A percentile compares a stretch with the other conserved stretches of the same genome.
phyloP scores from a whole-genome alignment of 2,797 vertebrate species.

The Semotilus atromaculatus region DNA sequence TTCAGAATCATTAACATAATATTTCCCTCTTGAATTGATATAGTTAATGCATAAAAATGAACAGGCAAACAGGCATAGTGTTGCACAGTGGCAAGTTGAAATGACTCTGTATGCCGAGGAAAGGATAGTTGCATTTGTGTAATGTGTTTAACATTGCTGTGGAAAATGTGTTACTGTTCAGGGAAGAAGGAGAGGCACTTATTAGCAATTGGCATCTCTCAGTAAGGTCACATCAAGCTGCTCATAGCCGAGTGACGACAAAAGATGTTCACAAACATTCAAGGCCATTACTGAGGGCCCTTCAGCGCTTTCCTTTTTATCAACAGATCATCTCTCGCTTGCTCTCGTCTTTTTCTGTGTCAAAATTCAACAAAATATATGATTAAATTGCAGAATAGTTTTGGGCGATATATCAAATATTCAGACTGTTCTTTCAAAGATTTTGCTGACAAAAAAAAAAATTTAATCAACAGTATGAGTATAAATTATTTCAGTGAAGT shows the following conservation, averaged over 20 bases:
- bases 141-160: constrained; percentile 28
- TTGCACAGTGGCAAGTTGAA: background rate
- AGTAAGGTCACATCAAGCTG: constrained; percentile 20
- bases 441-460: background rate
- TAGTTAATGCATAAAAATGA: background rate
- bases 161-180: constrained; percentile 18
- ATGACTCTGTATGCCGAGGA: background rate
- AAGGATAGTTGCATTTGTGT: constrained; percentile 25
- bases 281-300: background rate
- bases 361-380: background rate
- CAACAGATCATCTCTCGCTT: constrained; percentile 4
- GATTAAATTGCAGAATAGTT: background rate
- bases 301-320: constrained; percentile 13
- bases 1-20: background rate
- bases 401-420: background rate
- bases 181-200: constrained; percentile 23
- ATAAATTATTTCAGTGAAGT: background rate
- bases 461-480: background rate
- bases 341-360: background rate
- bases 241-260: constrained; percentile 13
- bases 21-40: background rate
- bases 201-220: constrained; percentile 27
- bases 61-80: background rate
- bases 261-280: constrained; percentile 18
- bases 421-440: background rate